phyloP scores from a whole-genome alignment of 2,113 vertebrate genomes.

The Lutjanus erythropterus region DNA sequence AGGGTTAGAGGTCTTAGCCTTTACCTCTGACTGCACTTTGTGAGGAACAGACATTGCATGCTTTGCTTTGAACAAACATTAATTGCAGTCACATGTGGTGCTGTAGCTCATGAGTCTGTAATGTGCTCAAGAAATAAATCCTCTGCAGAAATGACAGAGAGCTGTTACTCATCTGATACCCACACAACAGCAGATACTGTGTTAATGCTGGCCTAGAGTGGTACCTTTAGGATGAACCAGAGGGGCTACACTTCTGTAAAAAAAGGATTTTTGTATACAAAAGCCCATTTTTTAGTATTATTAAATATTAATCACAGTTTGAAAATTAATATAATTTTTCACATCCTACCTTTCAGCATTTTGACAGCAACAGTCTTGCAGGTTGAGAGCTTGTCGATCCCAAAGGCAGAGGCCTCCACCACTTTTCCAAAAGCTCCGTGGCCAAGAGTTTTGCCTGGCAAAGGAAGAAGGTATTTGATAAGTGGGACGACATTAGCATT shows the following conservation, averaged over 20 bases:
- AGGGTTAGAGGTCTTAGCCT: conserved; percentile 51
- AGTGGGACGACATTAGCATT: conserved; percentile 45
- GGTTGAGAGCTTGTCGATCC: conserved; percentile 95
- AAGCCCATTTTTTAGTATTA: neutral
- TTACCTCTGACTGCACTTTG: conserved; percentile 45
- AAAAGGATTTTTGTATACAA: neutral
- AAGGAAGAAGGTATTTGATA: conserved; percentile 32
- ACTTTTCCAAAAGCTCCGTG: conserved; percentile 97
- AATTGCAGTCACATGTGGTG: conserved; percentile 64
- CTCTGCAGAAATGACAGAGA: conserved; percentile 27
- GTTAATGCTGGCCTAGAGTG: conserved; percentile 2
- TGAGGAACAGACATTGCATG: conserved; percentile 25
- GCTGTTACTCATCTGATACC: conserved; percentile 48
- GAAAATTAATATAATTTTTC: neutral
- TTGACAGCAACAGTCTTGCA: conserved; percentile 98
- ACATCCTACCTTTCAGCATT: conserved; percentile 93
- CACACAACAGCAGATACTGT: conserved; percentile 12
- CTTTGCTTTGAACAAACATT: conserved; percentile 63
- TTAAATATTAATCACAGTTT: too few species aligned
- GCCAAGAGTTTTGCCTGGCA: conserved; percentile 94
- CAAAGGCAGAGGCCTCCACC: conserved; percentile 95
- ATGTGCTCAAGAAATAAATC: conserved; percentile 50
- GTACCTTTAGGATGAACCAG: neutral
- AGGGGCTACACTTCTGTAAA: neutral
- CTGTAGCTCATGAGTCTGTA: conserved; percentile 37